Base-by-base conservation (phyloP, 2,888 invertebrate genomes). In the Fabriciana adippe region DNA sequence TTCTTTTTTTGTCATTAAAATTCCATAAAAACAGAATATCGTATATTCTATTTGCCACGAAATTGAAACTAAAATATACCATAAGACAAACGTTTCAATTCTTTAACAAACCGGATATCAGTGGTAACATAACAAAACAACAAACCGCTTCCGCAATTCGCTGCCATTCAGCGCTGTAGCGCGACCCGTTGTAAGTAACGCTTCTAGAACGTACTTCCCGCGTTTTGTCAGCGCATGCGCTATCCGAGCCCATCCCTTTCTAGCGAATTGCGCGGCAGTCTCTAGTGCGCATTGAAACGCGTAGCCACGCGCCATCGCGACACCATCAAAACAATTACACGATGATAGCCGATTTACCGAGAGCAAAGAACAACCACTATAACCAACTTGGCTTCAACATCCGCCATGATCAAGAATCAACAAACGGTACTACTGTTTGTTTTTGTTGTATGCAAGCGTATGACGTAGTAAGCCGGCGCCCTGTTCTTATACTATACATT, bases 131-230 rank as follows among this genome's bases (percentile, higher is more conserved):
- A 69, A 66, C 67, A 72, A 67, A 63, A 65, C 63, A 69, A 65
- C 63, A 65, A 64, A 72, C 51, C 56, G 53, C 71, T 73, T 41
- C 77, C 74, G 26, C 5, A 26, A 4, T 26, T 26, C 26, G 73
- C 66, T 67, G 72, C 55, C 51, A 55, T 69, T 68, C 62, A 72
- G 72, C 68, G 73, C 68, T 70, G 54, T 59, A 68, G 68, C 69
- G 69, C 55, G 31, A 47, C 15, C n/a, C 53, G 60, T 62, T 51
- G 56, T 60, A 67, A 79, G 55, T 57, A 67, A 79, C 77, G 79
- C 80, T 88, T 90, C 89, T 90, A 90, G 89, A 88, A 88, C 77
- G 76, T 78, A 75, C 82, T 91, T 89, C 90, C 89, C 89, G 89
- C 90, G 85, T 85, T 85, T 79, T 76, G 73, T 76, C 70, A 63